Base-by-base conservation (phyloP, 2,113 vertebrate species). In the Rattus rattus region DNA sequence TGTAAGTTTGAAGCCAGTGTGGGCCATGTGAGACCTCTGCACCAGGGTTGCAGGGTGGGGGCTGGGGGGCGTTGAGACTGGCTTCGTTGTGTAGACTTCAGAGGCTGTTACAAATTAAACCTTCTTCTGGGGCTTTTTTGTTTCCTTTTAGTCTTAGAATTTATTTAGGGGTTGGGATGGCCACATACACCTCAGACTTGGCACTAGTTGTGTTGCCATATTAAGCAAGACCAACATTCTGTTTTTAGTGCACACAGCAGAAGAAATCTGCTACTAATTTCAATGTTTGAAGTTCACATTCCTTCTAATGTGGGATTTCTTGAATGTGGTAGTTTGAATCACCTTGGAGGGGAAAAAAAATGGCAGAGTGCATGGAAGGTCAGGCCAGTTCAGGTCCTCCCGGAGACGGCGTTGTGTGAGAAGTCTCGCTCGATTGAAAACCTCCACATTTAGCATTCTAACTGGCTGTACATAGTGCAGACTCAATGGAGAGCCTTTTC, bases 261-360 rank as follows among this genome's bases (percentile, higher is more conserved):
- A 94, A 95, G 36, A 92, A 79, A 92, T 84, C 59, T 61, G 88
- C 54, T 94, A 65, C 30, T 69, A 87, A 47, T 81, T 81, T 97
- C 88, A 90, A 49, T 61, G 52, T 77, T 54, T 92, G 17, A 92
- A 69, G 69, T 91, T 93, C n/a, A 89, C 56, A 72, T 89, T 95
- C 77, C 47, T 28, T 94, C 59, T 91, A 67, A 88, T 76, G 59
- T 13, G 43, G 75, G 43, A 69, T 84, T 33, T 22, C 39, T 59
- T 95, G 70, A 88, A 76, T 76, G 52, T 91, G n/a, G 76, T 61
- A 43, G n/a, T 81, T 43, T 47, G 39, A 83, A 69, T 96, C 92
- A 96, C 61, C 75, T 22, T 83, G 67, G 61, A 87, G 63, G 20
- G 24, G 70, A 14, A 43, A 73, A 88, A 95, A 79, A 59, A 43